Conservation (phyloP, 1,140 invertebrate genomes). For the Thaumetopoea pityocampa region DNA sequence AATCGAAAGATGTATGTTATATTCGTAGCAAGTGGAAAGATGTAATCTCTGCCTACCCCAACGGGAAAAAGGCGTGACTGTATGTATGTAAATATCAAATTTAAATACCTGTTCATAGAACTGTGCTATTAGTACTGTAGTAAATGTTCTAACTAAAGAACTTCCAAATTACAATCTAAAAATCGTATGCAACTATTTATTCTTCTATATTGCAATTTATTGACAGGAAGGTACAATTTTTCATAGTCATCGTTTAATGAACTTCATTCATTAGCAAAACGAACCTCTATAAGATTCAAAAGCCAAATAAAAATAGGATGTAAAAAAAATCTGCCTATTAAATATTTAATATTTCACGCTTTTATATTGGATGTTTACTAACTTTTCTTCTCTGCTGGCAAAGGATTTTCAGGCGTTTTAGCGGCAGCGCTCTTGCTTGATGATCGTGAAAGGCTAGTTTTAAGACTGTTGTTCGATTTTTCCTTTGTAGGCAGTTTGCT, state of each 20-base stretch:
- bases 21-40: too few relatives aligned
- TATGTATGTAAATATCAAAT: too few relatives aligned
- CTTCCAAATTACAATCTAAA: not conserved
- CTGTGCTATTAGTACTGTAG: too few relatives aligned
- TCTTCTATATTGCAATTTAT: constrained; percentile 2
- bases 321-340: too few relatives aligned
- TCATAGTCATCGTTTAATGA: constrained; percentile 2
- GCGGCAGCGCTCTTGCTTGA: constrained; percentile 79
- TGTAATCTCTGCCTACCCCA: too few relatives aligned
- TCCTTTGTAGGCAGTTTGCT: constrained; percentile 76
- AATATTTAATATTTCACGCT: too few relatives aligned
- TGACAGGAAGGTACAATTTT: not conserved
- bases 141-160: too few relatives aligned
- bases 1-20: too few relatives aligned
- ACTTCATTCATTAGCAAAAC: constrained; percentile 3
- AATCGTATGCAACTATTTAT: not conserved
- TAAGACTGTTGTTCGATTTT: constrained; percentile 72
- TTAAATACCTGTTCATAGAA: too few relatives aligned
- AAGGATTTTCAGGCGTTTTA: constrained; percentile 80
- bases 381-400: constrained; percentile 85
- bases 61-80: too few relatives aligned
- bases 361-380: constrained; percentile 34
- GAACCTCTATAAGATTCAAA: too few relatives aligned
- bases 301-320: too few relatives aligned
- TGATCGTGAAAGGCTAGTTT: constrained; percentile 76